Conservation (phyloP, 2,113 vertebrate genomes). For the Gobius niger region DNA sequence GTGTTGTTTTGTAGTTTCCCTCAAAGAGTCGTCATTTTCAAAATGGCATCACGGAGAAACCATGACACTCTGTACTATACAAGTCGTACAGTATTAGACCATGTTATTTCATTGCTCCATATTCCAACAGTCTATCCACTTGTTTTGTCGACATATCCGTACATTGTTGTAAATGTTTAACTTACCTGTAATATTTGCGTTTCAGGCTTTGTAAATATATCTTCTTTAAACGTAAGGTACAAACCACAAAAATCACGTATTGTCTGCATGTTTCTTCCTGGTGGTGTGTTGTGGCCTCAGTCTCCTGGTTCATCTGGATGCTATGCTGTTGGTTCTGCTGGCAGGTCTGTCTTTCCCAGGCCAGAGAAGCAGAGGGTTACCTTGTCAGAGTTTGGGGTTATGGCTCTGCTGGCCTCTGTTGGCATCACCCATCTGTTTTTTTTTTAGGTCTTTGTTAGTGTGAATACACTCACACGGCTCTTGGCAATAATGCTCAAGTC, state of each 20-base stretch:
- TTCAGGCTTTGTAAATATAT: too few species aligned
- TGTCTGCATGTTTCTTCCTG: not conserved
- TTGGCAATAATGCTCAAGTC: constrained; percentile 80
- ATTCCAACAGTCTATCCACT: not conserved
- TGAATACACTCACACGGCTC: constrained; percentile 66
- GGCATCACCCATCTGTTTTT: constrained; percentile 59
- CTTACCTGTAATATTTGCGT: too few species aligned
- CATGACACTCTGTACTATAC: not conserved
- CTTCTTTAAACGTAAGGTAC: too few species aligned
- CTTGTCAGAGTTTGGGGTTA: constrained; percentile 59
- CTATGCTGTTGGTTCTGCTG: constrained; percentile 25
- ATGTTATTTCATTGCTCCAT: not conserved
- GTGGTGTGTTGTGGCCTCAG: not conserved
- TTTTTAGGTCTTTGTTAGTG: constrained; percentile 65
- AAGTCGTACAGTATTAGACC: not conserved
- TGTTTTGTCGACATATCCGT: too few species aligned
- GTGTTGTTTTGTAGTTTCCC: constrained; percentile 9
- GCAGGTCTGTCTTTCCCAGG: constrained; percentile 55
- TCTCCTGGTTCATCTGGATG: constrained; percentile 8
- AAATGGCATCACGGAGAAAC: constrained; percentile 12
- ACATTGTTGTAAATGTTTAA: too few species aligned
- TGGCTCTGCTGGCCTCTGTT: constrained; percentile 60
- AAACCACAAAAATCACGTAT: not conserved
- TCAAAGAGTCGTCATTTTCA: constrained; percentile 7
- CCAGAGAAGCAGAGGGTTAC: constrained; percentile 55